These are phyloP conservation scores for Melanotaenia boesemani DNA, from an alignment of 2,797 vertebrate species.

Conservation along the genomic window DNA sequence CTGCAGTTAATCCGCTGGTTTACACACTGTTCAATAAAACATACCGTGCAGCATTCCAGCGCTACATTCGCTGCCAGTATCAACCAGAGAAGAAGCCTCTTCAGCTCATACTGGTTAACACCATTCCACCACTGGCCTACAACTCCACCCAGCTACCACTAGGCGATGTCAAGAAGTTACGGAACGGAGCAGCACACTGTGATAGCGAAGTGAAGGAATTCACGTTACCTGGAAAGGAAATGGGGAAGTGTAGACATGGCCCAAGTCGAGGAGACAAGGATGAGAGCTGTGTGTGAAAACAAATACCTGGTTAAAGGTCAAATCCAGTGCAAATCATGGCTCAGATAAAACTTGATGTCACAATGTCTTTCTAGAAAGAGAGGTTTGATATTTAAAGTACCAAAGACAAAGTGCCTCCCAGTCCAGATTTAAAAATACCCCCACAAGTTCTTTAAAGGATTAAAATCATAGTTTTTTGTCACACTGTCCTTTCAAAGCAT, in stretches of 20 bases:
- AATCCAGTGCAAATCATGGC: background rate
- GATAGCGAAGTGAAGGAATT: slow-evolving; percentile 75
- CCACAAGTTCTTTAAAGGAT: background rate
- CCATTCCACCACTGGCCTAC: slow-evolving; percentile 91
- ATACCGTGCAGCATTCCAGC: slow-evolving; percentile 91
- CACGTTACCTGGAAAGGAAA: slow-evolving; percentile 69
- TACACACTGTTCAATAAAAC: slow-evolving; percentile 97
- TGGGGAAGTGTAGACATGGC: slow-evolving; percentile 36
- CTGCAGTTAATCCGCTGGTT: slow-evolving; percentile 94
- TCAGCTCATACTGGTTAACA: slow-evolving; percentile 94
- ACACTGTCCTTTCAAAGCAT: background rate
- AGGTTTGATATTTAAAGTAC: slow-evolving; percentile 22
- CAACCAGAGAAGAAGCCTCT: slow-evolving; percentile 90
- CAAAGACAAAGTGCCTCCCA: slow-evolving; percentile 57
- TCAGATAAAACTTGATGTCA: slow-evolving; percentile 8
- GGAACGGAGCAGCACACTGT: slow-evolving; percentile 73
- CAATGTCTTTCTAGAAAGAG: background rate
- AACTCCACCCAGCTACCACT: slow-evolving; percentile 88
- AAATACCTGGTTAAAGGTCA: background rate
- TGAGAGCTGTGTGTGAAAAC: slow-evolving; percentile 70
- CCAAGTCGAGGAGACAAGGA: slow-evolving; percentile 36
- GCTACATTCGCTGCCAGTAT: slow-evolving; percentile 93
- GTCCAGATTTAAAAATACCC: slow-evolving; percentile 6
- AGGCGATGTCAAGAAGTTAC: slow-evolving; percentile 76
- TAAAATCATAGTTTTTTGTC: background rate